Conservation (phyloP, 2,113 vertebrate species). For the Chrysochloris asiatica region DNA sequence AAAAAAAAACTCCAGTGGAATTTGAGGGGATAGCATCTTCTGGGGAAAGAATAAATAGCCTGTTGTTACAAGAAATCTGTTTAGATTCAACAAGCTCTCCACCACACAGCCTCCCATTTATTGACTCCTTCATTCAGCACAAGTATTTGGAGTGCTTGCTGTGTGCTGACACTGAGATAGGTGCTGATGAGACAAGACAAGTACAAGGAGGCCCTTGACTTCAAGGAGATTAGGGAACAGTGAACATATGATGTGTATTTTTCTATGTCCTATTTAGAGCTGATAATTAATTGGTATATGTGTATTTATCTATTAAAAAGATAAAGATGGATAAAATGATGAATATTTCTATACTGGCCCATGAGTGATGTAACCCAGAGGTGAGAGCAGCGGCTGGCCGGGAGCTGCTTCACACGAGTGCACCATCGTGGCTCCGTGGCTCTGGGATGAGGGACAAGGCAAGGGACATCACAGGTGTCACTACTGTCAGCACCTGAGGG, state of each 20-base stretch:
- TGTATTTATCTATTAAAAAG: not conserved
- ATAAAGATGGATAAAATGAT: not conserved
- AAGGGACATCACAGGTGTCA: not conserved
- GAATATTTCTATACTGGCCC: not conserved
- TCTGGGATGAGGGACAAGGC: not conserved
- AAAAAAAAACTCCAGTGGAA: not conserved
- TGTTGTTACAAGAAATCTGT: slow-evolving; percentile 41
- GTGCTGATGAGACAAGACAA: not conserved
- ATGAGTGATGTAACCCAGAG: not conserved
- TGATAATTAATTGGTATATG: not conserved
- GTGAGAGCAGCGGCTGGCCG: not conserved
- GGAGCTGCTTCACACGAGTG: no score
- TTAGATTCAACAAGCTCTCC: not conserved
- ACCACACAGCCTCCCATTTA: not conserved
- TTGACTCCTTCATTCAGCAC: not conserved
- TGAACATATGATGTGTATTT: not conserved
- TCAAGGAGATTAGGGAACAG: not conserved
- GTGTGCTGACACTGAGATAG: not conserved
- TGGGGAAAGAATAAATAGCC: slow-evolving; percentile 21
- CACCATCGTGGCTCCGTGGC: not conserved
- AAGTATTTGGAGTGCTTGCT: not conserved
- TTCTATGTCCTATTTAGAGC: not conserved
- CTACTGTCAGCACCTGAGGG: not conserved
- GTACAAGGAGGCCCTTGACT: not conserved
- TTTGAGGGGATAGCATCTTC: slow-evolving; percentile 34